These are phyloP conservation scores for Aplocera efformata DNA, from an alignment of 2,888 invertebrate species.

Conservation along the genomic window DNA sequence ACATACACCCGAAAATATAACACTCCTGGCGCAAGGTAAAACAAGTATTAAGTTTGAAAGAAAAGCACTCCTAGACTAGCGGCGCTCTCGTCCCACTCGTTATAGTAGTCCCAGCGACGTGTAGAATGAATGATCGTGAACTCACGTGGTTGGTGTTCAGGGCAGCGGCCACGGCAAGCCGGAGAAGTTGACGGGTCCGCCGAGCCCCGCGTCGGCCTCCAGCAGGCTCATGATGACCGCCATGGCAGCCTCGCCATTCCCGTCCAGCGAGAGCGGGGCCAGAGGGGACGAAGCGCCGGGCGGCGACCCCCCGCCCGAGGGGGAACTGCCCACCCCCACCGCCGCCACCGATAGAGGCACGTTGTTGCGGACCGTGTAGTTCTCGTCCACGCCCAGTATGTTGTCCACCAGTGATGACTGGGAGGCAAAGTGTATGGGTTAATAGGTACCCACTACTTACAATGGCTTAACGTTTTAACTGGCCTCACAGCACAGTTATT, in stretches of 20 bases:
- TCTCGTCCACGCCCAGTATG: constrained; percentile 41
- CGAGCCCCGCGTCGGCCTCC: constrained; percentile 93
- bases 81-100: no score
- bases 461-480: no score
- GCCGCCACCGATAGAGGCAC: constrained; percentile 41
- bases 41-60: no score
- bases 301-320: constrained; percentile 35
- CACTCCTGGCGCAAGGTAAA: no score
- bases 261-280: constrained; percentile 76
- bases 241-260: constrained; percentile 94
- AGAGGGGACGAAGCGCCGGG: constrained; percentile 45
- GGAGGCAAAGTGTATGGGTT: constrained; percentile 25
- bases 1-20: no score
- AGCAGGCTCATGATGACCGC: constrained; percentile 94
- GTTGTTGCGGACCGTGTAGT: constrained; percentile 56
- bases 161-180: constrained; percentile 93
- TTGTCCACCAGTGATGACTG: constrained; percentile 53
- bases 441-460: no score
- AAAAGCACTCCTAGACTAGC: no score
- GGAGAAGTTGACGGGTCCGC: constrained; percentile 92
- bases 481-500: no score
- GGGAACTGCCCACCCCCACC: constrained; percentile 30
- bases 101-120: no score
- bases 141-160: constrained; percentile 41
- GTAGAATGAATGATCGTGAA: no score